phyloP scores from a whole-genome alignment of 2,113 vertebrate species.

The Kobus ellipsiprymnus region DNA sequence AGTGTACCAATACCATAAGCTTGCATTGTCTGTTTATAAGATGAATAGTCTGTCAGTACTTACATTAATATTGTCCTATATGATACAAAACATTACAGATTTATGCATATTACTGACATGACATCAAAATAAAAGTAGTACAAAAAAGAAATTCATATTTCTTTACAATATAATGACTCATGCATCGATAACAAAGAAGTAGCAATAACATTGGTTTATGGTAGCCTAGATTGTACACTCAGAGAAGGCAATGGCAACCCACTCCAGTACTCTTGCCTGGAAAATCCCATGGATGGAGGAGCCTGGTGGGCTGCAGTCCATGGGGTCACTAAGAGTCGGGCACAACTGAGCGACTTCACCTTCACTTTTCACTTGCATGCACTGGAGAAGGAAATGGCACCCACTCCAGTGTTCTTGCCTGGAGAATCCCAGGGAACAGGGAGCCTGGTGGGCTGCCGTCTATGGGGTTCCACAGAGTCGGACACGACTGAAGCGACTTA shows the following conservation, averaged over 20 bases:
- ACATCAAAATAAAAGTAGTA: neutral
- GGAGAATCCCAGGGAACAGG: too few species aligned
- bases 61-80: neutral
- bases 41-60: neutral
- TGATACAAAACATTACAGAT: neutral
- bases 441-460: too few species aligned
- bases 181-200: neutral
- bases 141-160: neutral
- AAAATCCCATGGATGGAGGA: too few species aligned
- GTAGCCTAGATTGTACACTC: neutral
- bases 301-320: too few species aligned
- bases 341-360: too few species aligned
- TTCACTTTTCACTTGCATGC: too few species aligned
- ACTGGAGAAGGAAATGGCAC: too few species aligned
- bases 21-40: neutral
- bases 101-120: neutral
- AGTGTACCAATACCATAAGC: neutral
- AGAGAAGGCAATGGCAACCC: too few species aligned
- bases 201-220: neutral
- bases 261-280: too few species aligned
- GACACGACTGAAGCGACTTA: too few species aligned
- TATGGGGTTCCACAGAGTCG: too few species aligned
- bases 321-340: rapidly evolving
- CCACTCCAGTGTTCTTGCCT: too few species aligned
- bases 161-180: neutral